phyloP scores from a whole-genome alignment of 2,797 vertebrate genomes.

The Hydrophis major region DNA sequence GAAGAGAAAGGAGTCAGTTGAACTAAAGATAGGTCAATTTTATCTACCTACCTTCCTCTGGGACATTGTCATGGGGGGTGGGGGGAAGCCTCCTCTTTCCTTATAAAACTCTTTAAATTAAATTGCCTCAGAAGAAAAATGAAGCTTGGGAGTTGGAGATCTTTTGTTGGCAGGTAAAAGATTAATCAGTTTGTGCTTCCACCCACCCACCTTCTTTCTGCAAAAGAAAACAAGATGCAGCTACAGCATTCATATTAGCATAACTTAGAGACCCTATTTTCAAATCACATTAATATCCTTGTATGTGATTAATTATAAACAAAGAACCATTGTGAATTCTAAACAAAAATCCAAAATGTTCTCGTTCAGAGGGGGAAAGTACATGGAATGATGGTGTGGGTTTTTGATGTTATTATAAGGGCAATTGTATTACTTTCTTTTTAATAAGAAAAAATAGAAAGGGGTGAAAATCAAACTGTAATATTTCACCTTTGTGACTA shows the following conservation, averaged over 20 bases:
- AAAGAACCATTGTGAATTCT: not conserved
- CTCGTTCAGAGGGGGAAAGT: not conserved
- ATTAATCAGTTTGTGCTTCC: not conserved
- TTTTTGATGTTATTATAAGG: not conserved
- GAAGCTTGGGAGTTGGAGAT: not conserved
- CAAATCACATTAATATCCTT: not conserved
- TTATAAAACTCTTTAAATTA: not conserved
- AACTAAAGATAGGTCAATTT: not conserved
- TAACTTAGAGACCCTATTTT: not conserved
- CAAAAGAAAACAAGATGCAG: not conserved
- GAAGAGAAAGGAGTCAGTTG: not conserved
- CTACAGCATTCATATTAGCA: not conserved
- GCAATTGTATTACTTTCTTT: not conserved
- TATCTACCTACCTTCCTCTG: not conserved
- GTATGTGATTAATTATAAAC: not conserved
- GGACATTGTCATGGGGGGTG: not conserved
- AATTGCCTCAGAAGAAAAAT: not conserved
- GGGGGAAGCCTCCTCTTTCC: not conserved
- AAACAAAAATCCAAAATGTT: not conserved
- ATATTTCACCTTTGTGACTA: conserved; percentile 45
- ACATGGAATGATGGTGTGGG: not conserved
- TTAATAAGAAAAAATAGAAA: conserved; percentile 12
- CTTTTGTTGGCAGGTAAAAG: not conserved
- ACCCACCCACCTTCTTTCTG: not conserved
- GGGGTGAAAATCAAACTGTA: conserved; percentile 48